These are phyloP conservation scores for Hesperophylax magnus DNA, from an alignment of 1,140 invertebrate species.

Conservation along the genomic window DNA sequence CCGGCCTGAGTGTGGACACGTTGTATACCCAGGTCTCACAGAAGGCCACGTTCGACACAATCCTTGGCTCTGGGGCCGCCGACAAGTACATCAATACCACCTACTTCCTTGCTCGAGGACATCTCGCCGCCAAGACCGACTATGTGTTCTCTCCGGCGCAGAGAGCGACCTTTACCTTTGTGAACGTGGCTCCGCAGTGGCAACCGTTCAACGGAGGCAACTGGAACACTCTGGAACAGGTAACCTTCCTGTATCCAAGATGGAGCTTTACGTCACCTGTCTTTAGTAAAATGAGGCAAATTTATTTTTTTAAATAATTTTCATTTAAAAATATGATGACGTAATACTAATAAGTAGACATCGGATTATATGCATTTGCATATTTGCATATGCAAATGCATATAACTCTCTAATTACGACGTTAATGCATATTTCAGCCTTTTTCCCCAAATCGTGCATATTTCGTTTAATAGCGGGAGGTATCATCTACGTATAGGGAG, in stretches of 20 bases:
- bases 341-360: too few relatives aligned
- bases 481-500: too few relatives aligned
- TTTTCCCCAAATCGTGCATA: too few relatives aligned
- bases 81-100: constrained; percentile 77
- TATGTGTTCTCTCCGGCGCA: constrained; percentile 76
- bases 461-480: too few relatives aligned
- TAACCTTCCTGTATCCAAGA: constrained; percentile 18
- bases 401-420: too few relatives aligned
- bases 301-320: too few relatives aligned
- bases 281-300: too few relatives aligned
- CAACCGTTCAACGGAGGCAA: constrained; percentile 77
- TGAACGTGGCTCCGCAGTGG: constrained; percentile 77
- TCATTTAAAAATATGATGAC: too few relatives aligned
- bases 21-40: constrained; percentile 44
- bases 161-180: constrained; percentile 60
- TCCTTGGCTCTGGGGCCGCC: constrained; percentile 62
- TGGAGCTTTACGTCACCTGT: too few relatives aligned
- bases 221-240: constrained; percentile 71
- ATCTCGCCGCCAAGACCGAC: constrained; percentile 79
- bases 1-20: constrained; percentile 35
- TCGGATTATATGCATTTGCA: too few relatives aligned
- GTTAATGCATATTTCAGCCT: too few relatives aligned
- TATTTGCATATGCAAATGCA: too few relatives aligned
- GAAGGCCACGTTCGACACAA: background rate
- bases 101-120: constrained; percentile 73